Base-by-base conservation (phyloP, 2,797 vertebrate species). In the Scyliorhinus canicula region DNA sequence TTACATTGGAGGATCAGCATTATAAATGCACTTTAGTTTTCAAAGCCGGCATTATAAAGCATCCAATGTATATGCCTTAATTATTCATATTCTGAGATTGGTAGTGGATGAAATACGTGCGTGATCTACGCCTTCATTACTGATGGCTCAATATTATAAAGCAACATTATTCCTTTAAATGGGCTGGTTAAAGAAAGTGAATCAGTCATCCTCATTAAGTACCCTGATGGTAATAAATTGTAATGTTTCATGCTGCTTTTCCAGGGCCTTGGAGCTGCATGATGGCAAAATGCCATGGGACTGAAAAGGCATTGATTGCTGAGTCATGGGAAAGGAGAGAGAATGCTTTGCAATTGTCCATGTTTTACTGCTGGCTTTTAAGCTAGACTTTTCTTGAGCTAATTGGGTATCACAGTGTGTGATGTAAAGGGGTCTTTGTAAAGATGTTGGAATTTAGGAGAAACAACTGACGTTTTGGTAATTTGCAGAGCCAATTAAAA, bases 51-150 rank as follows among this genome's bases (percentile, higher is more conserved):
- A 35, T 90, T 21, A 90, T 60, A 60, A 90, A 90, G 3, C 14
- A 31, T 24, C 79, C 47, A 26, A 24, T 47, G 6, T 47, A 26
- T 47, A 47, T 40, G 11, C 24, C n/a, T 52, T 94, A 93, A 47
- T 35, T 93, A 93, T 74, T 94, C 47, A 94, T 74, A 74, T 55
- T 31, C 14, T 94, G 57, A 94, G 67, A 52, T 74, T 94, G 44
- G 21, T 50, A 65, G 47, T 47, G 65, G 24, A 71, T n/a, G 50
- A 71, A 47, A 67, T 65, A 65, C 16, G 1, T 65, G 19, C 4
- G 16, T 65, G 63, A 65, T 14, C 63, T 65, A 74, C 28, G 4
- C 47, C 7, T 52, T 50, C 67, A 74, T 74, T 74, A 94, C 1
- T n/a, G 47, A 69, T 94, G 47, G 44, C 14, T 52, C 67, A 74